These are phyloP conservation scores for Premnoplex brunnescens DNA, from an alignment of 2,797 vertebrate species.

Conservation along the genomic window DNA sequence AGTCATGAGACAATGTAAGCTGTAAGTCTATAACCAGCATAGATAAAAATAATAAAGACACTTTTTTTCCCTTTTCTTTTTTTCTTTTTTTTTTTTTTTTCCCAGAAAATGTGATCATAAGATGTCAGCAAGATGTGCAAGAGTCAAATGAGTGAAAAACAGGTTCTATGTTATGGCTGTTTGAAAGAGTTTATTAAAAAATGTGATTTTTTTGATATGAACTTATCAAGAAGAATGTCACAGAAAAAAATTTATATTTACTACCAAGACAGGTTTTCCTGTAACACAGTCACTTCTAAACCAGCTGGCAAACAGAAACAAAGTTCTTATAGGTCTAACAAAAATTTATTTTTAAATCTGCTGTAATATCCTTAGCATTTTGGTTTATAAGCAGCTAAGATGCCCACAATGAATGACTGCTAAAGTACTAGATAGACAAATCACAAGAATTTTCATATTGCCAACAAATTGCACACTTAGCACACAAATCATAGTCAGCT, in stretches of 20 bases:
- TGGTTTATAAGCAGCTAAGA: not conserved
- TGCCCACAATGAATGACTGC: not conserved
- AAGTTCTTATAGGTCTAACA: not conserved
- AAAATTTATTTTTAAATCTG: not conserved
- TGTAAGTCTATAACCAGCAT: not conserved
- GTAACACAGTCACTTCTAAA: not conserved
- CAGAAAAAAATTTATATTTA: not conserved
- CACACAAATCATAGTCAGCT: not conserved
- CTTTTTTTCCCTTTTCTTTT: too few species aligned
- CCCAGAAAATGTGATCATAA: not conserved
- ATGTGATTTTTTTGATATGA: not conserved
- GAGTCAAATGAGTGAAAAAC: not conserved
- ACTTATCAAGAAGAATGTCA: not conserved
- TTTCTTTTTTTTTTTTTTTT: not conserved
- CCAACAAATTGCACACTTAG: not conserved
- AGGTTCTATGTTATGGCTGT: not conserved
- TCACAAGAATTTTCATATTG: not conserved
- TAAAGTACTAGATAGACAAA: not conserved
- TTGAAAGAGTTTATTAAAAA: not conserved
- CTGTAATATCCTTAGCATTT: not conserved
- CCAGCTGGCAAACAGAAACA: not conserved
- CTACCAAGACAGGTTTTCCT: not conserved
- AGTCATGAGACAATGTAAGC: not conserved
- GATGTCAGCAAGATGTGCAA: not conserved
- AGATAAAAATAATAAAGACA: not conserved